Conservation (phyloP, 1,140 invertebrate genomes). For the Heliothis virescens region DNA sequence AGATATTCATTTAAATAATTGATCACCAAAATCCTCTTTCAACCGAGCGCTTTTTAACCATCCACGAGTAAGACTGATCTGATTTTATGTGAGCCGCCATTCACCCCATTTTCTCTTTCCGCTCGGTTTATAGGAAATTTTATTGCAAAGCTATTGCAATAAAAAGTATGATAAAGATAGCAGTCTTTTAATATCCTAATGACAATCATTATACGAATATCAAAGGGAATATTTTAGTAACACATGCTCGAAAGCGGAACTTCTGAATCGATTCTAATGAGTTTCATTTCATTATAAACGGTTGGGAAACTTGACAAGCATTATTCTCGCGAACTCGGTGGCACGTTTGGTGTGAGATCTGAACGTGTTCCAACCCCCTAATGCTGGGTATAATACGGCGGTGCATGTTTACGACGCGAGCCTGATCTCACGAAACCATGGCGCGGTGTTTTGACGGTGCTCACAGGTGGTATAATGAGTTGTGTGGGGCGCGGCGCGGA, state of each 20-base stretch:
- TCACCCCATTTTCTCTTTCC: slow-evolving; percentile 12
- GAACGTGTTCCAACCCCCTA: slow-evolving; percentile 18
- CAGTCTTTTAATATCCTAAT: slow-evolving; percentile 24
- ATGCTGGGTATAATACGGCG: slow-evolving; percentile 28
- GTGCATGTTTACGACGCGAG: slow-evolving; percentile 46
- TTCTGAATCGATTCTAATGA: slow-evolving; percentile 39
- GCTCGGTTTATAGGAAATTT: slow-evolving; percentile 15
- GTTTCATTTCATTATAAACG: slow-evolving; percentile 30
- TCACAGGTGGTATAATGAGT: slow-evolving; percentile 76
- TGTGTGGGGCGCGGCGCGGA: slow-evolving; percentile 75
- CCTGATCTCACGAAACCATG: slow-evolving; percentile 63
- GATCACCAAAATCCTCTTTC: neutral
- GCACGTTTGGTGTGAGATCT: slow-evolving; percentile 1
- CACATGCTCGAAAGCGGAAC: slow-evolving; percentile 17
- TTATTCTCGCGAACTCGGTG: slow-evolving; percentile 3
- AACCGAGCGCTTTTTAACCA: neutral
- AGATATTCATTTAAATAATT: slow-evolving; percentile 8
- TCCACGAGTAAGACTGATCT: slow-evolving; percentile 25
- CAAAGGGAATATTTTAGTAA: slow-evolving; percentile 20
- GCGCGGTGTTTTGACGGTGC: slow-evolving; percentile 77
- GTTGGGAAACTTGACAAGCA: neutral
- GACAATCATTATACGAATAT: slow-evolving; percentile 11
- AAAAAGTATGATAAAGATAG: slow-evolving; percentile 14
- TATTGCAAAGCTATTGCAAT: slow-evolving; percentile 35
- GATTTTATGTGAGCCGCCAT: slow-evolving; percentile 24